A percentile compares a stretch with the other conserved stretches of the same genome.
Evolutionary conservation across 2,113 vertebrate species (phyloP).

Genomic region (Lamprotornis superbus): DNA sequence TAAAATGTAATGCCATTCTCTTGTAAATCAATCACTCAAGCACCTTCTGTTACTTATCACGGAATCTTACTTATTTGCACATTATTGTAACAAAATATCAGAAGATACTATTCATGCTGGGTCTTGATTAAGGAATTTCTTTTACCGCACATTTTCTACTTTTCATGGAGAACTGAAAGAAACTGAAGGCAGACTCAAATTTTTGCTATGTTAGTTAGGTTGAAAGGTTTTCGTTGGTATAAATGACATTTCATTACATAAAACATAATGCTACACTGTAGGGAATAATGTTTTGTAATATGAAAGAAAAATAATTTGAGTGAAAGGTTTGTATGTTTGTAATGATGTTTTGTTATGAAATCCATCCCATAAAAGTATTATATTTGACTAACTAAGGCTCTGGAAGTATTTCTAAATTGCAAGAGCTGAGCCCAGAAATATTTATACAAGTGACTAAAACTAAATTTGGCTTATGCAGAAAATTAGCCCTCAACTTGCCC

Average conservation of each 20-base stretch:
- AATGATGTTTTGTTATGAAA: not conserved
- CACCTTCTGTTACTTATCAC: not conserved
- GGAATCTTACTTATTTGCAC: not conserved
- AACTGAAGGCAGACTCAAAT: not conserved
- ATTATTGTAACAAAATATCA: not conserved
- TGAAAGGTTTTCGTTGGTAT: not conserved
- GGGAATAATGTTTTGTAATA: not conserved
- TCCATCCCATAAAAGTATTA: not conserved
- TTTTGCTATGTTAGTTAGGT: not conserved
- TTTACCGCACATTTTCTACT: not conserved
- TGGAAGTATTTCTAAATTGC: not conserved
- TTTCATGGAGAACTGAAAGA: not conserved
- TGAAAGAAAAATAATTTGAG: not conserved
- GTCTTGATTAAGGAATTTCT: not conserved
- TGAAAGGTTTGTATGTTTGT: not conserved
- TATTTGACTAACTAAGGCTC: not conserved
- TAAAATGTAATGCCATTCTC: not conserved
- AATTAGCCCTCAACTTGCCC: not conserved
- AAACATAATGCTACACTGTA: not conserved
- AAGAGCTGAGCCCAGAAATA: not conserved
- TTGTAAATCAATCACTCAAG: not conserved
- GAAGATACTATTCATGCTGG: not conserved
- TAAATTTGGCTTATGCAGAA: not conserved
- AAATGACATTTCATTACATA: not conserved
- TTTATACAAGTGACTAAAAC: not conserved